These are phyloP conservation scores for Pteropus rufus DNA, from an alignment of 2,797 vertebrate genomes.

Conservation along the genomic window DNA sequence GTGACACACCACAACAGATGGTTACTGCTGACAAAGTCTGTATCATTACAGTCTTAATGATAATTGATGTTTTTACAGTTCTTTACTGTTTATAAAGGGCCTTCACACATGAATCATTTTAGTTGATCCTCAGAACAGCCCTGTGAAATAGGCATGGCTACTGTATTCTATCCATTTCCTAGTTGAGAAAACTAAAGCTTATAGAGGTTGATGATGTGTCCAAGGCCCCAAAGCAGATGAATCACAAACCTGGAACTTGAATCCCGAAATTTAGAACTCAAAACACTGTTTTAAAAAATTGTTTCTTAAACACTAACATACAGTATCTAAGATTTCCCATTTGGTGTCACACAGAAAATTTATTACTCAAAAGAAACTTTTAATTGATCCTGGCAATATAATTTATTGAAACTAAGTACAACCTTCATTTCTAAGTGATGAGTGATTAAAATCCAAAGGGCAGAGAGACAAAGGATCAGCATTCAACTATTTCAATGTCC, in stretches of 20 bases:
- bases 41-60: slow-evolving; percentile 3
- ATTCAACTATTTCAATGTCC: neutral
- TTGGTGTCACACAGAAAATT: neutral
- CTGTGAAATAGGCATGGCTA: neutral
- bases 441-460: neutral
- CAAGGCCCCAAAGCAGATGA: neutral
- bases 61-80: slow-evolving; percentile 45
- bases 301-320: neutral
- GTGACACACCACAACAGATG: slow-evolving; percentile 55
- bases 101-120: slow-evolving; percentile 4
- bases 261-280: neutral
- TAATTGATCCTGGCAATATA: neutral
- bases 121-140: neutral
- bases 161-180: neutral
- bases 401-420: slow-evolving; percentile 14
- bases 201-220: neutral
- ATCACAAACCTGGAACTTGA: neutral
- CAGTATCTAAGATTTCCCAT: neutral
- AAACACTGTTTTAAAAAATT: neutral
- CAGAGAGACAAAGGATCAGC: neutral
- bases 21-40: slow-evolving; percentile 11
- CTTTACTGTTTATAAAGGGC: slow-evolving; percentile 14
- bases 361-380: neutral
- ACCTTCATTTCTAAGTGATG: slow-evolving; percentile 46
- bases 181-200: slow-evolving; percentile 9